phyloP scores from a whole-genome alignment of 2,797 vertebrate species.

The Pangasius djambal region DNA sequence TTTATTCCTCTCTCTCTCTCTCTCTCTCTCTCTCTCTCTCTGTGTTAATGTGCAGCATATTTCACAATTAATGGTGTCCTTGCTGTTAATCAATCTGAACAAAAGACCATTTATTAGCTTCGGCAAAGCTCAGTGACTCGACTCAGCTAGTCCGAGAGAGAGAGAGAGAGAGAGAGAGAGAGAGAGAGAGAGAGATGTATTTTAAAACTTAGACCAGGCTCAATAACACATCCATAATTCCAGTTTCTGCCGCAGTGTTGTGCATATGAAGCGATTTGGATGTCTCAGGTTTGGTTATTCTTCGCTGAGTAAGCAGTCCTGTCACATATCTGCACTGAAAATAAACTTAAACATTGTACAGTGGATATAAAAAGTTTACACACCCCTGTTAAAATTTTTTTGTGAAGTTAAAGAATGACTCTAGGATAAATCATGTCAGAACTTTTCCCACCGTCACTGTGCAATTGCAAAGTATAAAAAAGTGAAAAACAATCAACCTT shows the following conservation, averaged over 20 bases:
- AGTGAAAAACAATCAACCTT: too few species aligned
- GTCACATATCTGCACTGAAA: not conserved
- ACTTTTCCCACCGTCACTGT: too few species aligned
- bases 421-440: too few species aligned
- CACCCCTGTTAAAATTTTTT: too few species aligned
- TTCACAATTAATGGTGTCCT: slow-evolving; percentile 66
- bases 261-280: not conserved
- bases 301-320: not conserved
- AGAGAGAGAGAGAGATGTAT: not conserved
- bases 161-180: slow-evolving; percentile 2
- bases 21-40: not conserved
- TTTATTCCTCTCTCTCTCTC: slow-evolving; percentile 9
- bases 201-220: not conserved
- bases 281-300: not conserved
- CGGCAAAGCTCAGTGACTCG: slow-evolving; percentile 60
- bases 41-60: slow-evolving; percentile 39
- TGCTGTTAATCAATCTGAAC: slow-evolving; percentile 70
- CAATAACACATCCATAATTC: not conserved
- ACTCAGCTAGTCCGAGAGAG: slow-evolving; percentile 42
- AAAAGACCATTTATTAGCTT: slow-evolving; percentile 68
- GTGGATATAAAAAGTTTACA: too few species aligned
- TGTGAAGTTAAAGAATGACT: too few species aligned
- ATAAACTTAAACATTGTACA: not conserved
- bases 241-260: not conserved
- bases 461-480: too few species aligned